phyloP scores from a whole-genome alignment of 2,797 vertebrate species.

The Centropyge bicolor region DNA sequence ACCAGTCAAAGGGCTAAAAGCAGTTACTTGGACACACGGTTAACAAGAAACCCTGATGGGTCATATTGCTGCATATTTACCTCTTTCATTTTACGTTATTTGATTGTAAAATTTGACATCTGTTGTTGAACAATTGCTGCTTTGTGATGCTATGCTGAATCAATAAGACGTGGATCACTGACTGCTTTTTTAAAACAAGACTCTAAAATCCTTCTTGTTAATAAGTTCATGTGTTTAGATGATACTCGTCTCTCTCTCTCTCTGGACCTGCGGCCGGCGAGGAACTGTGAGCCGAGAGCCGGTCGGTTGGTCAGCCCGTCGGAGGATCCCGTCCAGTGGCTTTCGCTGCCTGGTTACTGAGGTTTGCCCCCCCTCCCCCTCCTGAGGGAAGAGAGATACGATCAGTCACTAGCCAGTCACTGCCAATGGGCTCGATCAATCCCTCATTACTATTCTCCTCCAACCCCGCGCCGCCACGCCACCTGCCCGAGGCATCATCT shows the following conservation, averaged over 20 bases:
- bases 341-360: slow-evolving; percentile 64
- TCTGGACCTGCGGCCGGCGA: slow-evolving; percentile 46
- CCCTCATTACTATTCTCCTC: slow-evolving; percentile 75
- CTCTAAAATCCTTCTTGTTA: slow-evolving; percentile 60
- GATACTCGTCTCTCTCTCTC: slow-evolving; percentile 37
- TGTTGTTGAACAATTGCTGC: slow-evolving; percentile 73
- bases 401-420: slow-evolving; percentile 70
- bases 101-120: slow-evolving; percentile 70
- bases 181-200: slow-evolving; percentile 63
- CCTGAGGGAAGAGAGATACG: slow-evolving; percentile 61
- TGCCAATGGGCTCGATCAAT: slow-evolving; percentile 70
- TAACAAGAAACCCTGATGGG: slow-evolving; percentile 65
- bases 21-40: slow-evolving; percentile 70
- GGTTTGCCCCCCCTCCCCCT: slow-evolving; percentile 27
- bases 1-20: slow-evolving; percentile 83
- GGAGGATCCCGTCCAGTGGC: slow-evolving; percentile 59
- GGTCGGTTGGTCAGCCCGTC: slow-evolving; percentile 59
- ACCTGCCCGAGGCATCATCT: slow-evolving; percentile 61
- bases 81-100: slow-evolving; percentile 75
- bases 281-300: slow-evolving; percentile 50
- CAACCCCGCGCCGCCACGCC: slow-evolving; percentile 41
- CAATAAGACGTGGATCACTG: slow-evolving; percentile 62
- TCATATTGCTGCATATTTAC: slow-evolving; percentile 81
- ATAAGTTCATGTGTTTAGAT: slow-evolving; percentile 62
- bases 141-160: slow-evolving; percentile 76